These are phyloP conservation scores for Leptinotarsa tumamoca DNA, from an alignment of 2,888 invertebrate species.

Conservation along the genomic window DNA sequence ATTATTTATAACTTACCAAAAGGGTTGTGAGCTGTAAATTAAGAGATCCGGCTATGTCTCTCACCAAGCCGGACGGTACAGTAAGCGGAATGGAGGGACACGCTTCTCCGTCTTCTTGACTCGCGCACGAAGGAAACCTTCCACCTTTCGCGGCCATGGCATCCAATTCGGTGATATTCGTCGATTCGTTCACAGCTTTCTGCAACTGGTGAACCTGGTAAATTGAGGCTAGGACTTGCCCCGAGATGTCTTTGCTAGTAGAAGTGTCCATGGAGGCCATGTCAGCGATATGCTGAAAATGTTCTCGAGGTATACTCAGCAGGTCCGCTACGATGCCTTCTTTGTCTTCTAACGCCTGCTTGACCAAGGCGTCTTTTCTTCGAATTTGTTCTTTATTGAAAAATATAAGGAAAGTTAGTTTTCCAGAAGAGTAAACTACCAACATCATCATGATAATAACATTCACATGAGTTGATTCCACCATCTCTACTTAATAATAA, in stretches of 20 bases:
- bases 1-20: conserved; percentile 68
- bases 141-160: conserved; percentile 68
- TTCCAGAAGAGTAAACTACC: background rate
- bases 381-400: conserved; percentile 75
- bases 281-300: conserved; percentile 77
- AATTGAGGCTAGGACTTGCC: conserved; percentile 78
- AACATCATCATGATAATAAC: background rate
- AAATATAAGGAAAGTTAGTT: background rate
- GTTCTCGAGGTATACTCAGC: conserved; percentile 79
- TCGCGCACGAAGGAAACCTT: conserved; percentile 61
- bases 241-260: conserved; percentile 71
- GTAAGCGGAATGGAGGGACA: conserved; percentile 68
- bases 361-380: conserved; percentile 78
- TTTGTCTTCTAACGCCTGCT: conserved; percentile 78
- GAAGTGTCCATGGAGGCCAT: conserved; percentile 66
- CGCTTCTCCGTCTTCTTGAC: conserved; percentile 63
- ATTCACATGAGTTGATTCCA: no score
- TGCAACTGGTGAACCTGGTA: conserved; percentile 71
- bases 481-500: no score
- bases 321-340: conserved; percentile 81
- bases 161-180: conserved; percentile 71
- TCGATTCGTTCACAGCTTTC: conserved; percentile 70
- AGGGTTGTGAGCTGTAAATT: conserved; percentile 77
- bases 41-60: conserved; percentile 74
- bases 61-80: conserved; percentile 73